These are phyloP conservation scores for Chaetodon trifasciatus DNA, from an alignment of 2,797 vertebrate genomes.

Conservation along the genomic window DNA sequence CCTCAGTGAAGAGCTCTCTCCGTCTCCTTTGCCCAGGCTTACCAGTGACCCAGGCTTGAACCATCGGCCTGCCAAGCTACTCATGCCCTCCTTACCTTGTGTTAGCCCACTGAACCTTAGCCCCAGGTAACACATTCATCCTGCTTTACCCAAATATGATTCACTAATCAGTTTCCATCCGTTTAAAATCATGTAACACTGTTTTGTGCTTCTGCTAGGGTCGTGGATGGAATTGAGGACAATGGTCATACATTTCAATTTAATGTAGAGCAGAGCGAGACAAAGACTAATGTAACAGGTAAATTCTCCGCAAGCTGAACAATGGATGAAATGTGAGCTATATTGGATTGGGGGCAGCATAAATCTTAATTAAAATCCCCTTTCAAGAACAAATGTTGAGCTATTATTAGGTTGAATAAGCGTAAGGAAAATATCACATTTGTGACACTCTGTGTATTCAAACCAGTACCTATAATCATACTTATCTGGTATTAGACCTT, in stretches of 20 bases:
- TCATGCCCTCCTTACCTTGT: constrained; percentile 89
- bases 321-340: not conserved
- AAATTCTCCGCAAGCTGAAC: constrained; percentile 18
- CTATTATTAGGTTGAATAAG: not conserved
- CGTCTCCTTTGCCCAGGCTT: constrained; percentile 36
- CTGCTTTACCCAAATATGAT: not conserved
- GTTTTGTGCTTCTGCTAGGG: constrained; percentile 79
- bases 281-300: constrained; percentile 78
- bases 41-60: constrained; percentile 44
- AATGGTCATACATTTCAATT: constrained; percentile 90
- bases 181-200: not conserved
- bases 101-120: constrained; percentile 91
- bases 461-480: not conserved
- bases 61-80: constrained; percentile 87
- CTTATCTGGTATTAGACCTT: not conserved
- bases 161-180: not conserved
- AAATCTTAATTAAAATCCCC: constrained; percentile 8
- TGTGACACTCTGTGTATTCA: not conserved
- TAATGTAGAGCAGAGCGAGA: constrained; percentile 80
- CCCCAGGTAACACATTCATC: constrained; percentile 86
- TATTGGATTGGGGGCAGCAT: not conserved
- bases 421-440: not conserved
- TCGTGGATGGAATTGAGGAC: constrained; percentile 96
- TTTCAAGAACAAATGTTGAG: not conserved
- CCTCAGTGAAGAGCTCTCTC: constrained; percentile 62